Base-by-base conservation (phyloP, 2,888 invertebrate genomes). In the Drosophila seclusa region DNA sequence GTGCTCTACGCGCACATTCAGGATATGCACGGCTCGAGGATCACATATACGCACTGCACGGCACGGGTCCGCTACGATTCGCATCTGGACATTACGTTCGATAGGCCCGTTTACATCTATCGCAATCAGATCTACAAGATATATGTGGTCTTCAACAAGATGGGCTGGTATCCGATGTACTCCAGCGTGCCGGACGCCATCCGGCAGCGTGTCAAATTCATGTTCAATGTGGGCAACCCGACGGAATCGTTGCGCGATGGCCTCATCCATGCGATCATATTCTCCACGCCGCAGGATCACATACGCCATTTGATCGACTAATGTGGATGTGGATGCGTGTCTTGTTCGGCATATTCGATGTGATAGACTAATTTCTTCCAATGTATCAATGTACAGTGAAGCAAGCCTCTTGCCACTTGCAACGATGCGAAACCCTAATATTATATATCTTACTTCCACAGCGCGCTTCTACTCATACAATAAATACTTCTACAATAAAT, bases 41-140 rank as follows among this genome's bases (percentile, higher is more conserved):
- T 97, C 83, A 96, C 97, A 0, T 97, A 97, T 93, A 97, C 96
- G 1, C 97, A 97, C 93, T 97, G 96, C 91, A 96, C 97, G 58
- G 96, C 95, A 77, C 95, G 96, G 77, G 97, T 96, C 74, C 94
- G 95, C n/a, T 96, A 95, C 92, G 94, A 95, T 27, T 95, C 96
- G 32, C 94, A 96, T 82, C 94, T 97, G 65, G 97, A 97, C 93
- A 96, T 97, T 83, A 95, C 95, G 79, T 97, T 97, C 92, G 96
- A 97, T 93, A 93, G 96, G 10, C 96, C 97, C 10, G 95, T 97
- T 67, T 96, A 96, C 83, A 96, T 97, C 83, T 96, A 96, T 91
- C 94, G 93, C 13, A 90, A 91, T 77, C 92, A 96, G 95, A 94
- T 96, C 63, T 97, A 97, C 92, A 96, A 96, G 92, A 96, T 97